Base-by-base conservation (phyloP, 2,113 vertebrate genomes). In the Stigmatopora argus region DNA sequence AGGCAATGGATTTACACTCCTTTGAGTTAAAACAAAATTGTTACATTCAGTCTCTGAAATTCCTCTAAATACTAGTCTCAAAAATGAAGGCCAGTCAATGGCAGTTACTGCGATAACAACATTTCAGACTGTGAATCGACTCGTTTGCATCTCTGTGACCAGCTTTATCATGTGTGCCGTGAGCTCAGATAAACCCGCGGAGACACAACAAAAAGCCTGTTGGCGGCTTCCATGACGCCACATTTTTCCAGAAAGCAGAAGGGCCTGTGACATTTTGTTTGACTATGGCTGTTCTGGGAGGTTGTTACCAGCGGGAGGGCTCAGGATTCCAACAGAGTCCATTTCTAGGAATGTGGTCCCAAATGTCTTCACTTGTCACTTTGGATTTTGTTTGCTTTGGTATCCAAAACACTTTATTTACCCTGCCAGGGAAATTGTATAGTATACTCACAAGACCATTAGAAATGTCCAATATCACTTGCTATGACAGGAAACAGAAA, bases 291-390 rank as follows among this genome's bases (percentile, higher is more conserved):
- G 48, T 38, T 63, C 44, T 34, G 38, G 58, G 55, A 48, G 66
- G 68, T 61, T 7, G 66, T 26, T 77, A 63, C 76, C 73, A 64
- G 57, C 26, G 64, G 63, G 72, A 69, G 61, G 23, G 34, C 57
- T 65, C 78, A 65, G 64, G 49, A 76, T 76, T 81, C 77, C 75
- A 68, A 69, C 10, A 26, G 74, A 66, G 61, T 74, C 75, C 75
- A 72, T 85, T 81, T 85, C 82, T 71, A 75, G 74, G 10, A 41
- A 69, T 56, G 61, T 66, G 83, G 73, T 69, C 51, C 65, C 53
- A 31, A 31, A 56, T 56, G 53, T 76, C 69, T 66, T 45, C 52
- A 44, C 9, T 52, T 67, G 47, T 64, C 41, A 66, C 49, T 75
- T 79, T 38, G 63, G n/a, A 55, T 83, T 77, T 78, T 78, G 81